Conservation (phyloP, 1,140 invertebrate species). For the Macrocentrus cingulum region DNA sequence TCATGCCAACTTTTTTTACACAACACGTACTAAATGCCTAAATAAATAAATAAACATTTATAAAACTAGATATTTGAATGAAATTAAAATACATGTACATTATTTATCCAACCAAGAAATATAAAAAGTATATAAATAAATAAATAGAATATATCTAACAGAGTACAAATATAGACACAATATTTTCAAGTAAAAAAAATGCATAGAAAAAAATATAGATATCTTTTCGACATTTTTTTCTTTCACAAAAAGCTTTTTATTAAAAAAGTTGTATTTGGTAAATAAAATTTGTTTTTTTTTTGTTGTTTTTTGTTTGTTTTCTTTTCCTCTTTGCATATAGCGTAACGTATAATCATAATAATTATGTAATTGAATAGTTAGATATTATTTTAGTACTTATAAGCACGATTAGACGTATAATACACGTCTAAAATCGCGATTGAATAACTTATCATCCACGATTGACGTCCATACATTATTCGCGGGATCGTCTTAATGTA, state of each 20-base stretch:
- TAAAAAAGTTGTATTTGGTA: conserved; percentile 40
- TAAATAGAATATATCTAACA: no score
- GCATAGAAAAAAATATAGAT: no score
- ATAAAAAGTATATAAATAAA: no score
- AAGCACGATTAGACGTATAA: conserved; percentile 15
- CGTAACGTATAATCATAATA: conserved; percentile 34
- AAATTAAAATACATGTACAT: no score
- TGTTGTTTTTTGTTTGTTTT: no score
- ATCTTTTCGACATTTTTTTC: background rate
- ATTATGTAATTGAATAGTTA: conserved; percentile 31
- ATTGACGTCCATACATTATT: background rate
- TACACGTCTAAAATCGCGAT: background rate
- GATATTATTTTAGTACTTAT: conserved; percentile 25
- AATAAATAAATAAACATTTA: no score
- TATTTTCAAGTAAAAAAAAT: no score
- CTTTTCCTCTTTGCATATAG: conserved; percentile 29
- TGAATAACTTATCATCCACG: background rate
- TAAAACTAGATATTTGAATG: no score
- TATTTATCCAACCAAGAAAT: no score
- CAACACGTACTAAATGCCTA: no score
- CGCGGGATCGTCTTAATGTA: background rate
- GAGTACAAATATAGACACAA: no score
- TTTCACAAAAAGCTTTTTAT: conserved; percentile 29
- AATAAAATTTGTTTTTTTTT: conserved; percentile 40
- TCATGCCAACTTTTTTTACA: no score